Conservation (phyloP, 2,113 vertebrate genomes). For the Amblyornis subalaris region DNA sequence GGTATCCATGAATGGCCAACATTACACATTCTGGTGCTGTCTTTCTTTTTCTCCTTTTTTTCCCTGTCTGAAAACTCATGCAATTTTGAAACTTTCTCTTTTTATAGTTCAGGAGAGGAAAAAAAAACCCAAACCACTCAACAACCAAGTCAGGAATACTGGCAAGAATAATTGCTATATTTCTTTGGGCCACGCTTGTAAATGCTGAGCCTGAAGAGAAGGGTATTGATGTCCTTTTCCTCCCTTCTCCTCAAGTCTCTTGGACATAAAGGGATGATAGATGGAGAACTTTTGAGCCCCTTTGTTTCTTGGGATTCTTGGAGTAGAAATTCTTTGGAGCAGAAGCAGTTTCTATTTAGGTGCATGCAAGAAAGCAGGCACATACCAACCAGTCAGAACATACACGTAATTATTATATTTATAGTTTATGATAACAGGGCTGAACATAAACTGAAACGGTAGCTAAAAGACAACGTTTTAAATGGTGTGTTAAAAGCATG, state of each 20-base stretch:
- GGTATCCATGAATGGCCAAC: neutral
- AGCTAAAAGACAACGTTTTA: neutral
- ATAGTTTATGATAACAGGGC: neutral
- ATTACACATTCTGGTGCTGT: neutral
- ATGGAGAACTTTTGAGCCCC: neutral
- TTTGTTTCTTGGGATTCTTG: neutral
- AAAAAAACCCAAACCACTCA: neutral
- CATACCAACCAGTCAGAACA: neutral
- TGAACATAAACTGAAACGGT: neutral
- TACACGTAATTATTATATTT: conserved; percentile 13
- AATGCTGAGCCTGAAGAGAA: neutral
- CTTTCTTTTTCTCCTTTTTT: neutral
- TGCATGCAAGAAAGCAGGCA: neutral
- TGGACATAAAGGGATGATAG: neutral
- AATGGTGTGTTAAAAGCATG: neutral
- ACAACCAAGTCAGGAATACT: neutral
- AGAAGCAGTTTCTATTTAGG: conserved; percentile 27
- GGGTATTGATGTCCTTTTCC: neutral
- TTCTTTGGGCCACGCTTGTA: neutral
- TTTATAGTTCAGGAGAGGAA: neutral
- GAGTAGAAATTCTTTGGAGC: conserved; percentile 2
- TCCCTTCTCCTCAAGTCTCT: neutral
- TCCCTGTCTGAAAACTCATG: neutral
- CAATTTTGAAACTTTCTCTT: neutral
- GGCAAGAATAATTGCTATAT: neutral